Evolutionary conservation across 2,113 vertebrate genomes (phyloP).

Genomic region (Seriola rivoliana): DNA sequence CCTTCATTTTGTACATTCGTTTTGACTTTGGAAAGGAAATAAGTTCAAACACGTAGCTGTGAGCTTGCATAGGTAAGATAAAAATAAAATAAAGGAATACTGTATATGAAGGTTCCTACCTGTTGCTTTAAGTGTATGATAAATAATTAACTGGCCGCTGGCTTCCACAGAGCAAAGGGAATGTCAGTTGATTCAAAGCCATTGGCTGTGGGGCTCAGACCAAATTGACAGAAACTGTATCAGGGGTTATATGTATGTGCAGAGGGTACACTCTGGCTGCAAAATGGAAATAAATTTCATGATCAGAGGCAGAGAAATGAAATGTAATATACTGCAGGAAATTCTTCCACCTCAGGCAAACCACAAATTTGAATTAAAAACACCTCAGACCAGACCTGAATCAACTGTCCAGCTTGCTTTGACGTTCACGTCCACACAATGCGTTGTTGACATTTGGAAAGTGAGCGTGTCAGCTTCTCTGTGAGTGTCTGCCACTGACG

Average conservation of each 20-base stretch:
- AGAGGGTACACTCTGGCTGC: conserved; percentile 5
- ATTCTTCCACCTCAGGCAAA: conserved; percentile 16
- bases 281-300: conserved; percentile 47
- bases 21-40: background rate
- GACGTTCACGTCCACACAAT: background rate
- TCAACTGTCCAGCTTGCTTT: background rate
- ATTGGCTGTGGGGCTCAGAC: conserved; percentile 28
- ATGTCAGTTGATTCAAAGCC: conserved; percentile 29
- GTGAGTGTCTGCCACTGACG: background rate
- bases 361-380: conserved; percentile 23
- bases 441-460: background rate
- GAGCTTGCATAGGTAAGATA: background rate
- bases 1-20: background rate
- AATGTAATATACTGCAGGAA: conserved; percentile 39
- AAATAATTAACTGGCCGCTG: conserved; percentile 16
- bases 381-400: background rate
- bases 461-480: background rate
- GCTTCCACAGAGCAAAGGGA: background rate
- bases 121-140: conserved; percentile 13
- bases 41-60: conserved; percentile 1
- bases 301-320: conserved; percentile 37
- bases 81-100: conserved; percentile 3
- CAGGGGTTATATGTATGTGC: conserved; percentile 1
- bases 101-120: background rate
- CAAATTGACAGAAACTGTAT: conserved; percentile 33